These are phyloP conservation scores for Caenorhabditis panamensis DNA, from an alignment of 2,888 invertebrate species.

Conservation along the genomic window DNA sequence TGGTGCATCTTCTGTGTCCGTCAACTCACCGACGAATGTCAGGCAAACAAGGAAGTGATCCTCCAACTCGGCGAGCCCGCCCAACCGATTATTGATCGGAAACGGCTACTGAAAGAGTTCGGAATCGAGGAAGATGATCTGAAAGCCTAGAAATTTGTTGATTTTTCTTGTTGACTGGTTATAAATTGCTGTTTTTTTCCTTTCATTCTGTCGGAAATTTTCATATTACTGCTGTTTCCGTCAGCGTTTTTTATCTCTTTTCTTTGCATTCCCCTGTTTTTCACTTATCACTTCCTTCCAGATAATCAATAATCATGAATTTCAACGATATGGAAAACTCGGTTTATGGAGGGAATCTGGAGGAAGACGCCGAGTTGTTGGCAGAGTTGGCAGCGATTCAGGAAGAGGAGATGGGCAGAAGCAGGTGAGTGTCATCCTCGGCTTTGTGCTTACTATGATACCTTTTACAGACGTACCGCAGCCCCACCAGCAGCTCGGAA, in stretches of 20 bases:
- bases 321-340: constrained; percentile 66
- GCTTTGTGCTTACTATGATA: too few species aligned
- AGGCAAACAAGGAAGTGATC: constrained; percentile 71
- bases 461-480: constrained; percentile 9
- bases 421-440: too few species aligned
- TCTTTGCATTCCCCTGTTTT: constrained; percentile 3
- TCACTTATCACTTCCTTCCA: neutral
- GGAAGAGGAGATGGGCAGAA: constrained; percentile 54
- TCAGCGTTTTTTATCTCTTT: constrained; percentile 10
- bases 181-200: constrained; percentile 5
- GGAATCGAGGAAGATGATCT: constrained; percentile 58
- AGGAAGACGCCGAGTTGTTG: constrained; percentile 71
- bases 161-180: constrained; percentile 10
- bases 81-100: constrained; percentile 67
- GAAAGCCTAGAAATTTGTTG: constrained; percentile 20
- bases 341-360: constrained; percentile 67
- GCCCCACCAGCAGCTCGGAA: constrained; percentile 14
- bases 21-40: constrained; percentile 68
- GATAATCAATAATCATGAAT: constrained; percentile 50
- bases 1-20: constrained; percentile 72
- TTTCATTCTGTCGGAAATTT: constrained; percentile 2
- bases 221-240: constrained; percentile 1
- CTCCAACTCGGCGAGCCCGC: constrained; percentile 65
- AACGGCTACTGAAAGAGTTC: constrained; percentile 63
- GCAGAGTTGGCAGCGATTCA: constrained; percentile 72